Evolutionary conservation across 2,797 vertebrate species (phyloP), one percentile per base, ranked within the genome.

Genomic region (Cacajao melanocephalus): DNA sequence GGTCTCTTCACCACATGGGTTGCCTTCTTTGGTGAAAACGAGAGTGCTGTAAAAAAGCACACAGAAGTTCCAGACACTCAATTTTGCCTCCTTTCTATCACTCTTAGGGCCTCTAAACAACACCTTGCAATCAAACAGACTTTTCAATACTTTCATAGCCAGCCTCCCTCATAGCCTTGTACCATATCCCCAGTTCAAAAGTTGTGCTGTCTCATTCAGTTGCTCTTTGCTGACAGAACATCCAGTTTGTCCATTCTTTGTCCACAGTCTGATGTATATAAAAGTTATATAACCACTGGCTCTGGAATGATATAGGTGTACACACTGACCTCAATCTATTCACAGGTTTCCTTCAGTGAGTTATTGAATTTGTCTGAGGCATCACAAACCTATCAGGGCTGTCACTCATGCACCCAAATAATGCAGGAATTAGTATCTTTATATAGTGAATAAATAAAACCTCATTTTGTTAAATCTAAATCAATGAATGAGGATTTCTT

Each of bases 401-500:
- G 28, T 41, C 76, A 70, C 17, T 58, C n/a, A 6, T 36, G 13
- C 2, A 67, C 41, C 75, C n/a, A 96, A 88, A 83, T 80, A 72
- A 90, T 28, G 22, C 39, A 72, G 10, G 46, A 13, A 93, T 73
- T 67, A 79, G 41, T 79, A 89, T 93, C 41, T 5, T 88, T 92
- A 70, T 0, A 6, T 0, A 39, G 46, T 0, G 1, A 84, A 94
- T 48, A 96, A 92, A 88, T 57, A 75, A 84, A 89, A 94, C 19
- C 3, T 57, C 6, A 78, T 75, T 85, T 93, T 95, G 33, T 96
- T 94, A 75, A 81, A 57, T 82, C 79, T 85, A 81, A 93, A 30
- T 90, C 75, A 36, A 36, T 10, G 11, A 82, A 22, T 89, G 75
- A 94, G 10, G 17, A 41, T 72, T 94, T 78, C 9, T 57, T 94